Conservation (phyloP, 2,797 vertebrate genomes). For the Cryptoblepharus egeriae region DNA sequence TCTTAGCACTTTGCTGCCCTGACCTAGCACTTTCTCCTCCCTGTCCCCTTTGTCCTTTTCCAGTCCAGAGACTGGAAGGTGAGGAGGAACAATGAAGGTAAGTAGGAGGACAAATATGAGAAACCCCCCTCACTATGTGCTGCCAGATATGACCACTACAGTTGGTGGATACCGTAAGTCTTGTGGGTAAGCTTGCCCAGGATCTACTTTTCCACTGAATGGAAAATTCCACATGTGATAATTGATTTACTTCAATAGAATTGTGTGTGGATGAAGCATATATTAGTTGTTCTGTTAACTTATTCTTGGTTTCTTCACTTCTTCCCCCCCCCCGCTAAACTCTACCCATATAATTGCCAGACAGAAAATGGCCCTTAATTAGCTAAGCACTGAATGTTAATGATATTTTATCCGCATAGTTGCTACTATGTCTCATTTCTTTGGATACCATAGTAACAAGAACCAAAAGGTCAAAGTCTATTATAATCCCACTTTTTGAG, state of each 20-base stretch:
- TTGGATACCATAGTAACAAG: conserved; percentile 16
- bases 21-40: too few relatives aligned
- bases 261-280: not conserved
- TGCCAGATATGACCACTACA: too few relatives aligned
- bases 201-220: not conserved
- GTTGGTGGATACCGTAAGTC: too few relatives aligned
- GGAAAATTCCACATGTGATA: not conserved
- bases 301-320: not conserved
- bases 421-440: conserved; percentile 26
- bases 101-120: too few relatives aligned
- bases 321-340: not conserved
- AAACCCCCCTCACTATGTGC: too few relatives aligned
- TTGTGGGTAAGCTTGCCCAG: too few relatives aligned
- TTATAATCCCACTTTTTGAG: not conserved
- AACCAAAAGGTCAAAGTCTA: conserved; percentile 44
- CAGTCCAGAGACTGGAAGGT: too few relatives aligned
- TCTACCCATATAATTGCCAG: conserved; percentile 6
- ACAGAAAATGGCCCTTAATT: conserved; percentile 6
- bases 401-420: conserved; percentile 26
- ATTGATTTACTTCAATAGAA: not conserved
- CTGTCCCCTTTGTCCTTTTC: too few relatives aligned
- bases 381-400: not conserved
- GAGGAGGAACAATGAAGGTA: too few relatives aligned
- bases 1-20: too few relatives aligned
- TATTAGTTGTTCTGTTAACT: not conserved